phyloP scores from a whole-genome alignment of 2,797 vertebrate species.

The Atherinosoma microstoma region DNA sequence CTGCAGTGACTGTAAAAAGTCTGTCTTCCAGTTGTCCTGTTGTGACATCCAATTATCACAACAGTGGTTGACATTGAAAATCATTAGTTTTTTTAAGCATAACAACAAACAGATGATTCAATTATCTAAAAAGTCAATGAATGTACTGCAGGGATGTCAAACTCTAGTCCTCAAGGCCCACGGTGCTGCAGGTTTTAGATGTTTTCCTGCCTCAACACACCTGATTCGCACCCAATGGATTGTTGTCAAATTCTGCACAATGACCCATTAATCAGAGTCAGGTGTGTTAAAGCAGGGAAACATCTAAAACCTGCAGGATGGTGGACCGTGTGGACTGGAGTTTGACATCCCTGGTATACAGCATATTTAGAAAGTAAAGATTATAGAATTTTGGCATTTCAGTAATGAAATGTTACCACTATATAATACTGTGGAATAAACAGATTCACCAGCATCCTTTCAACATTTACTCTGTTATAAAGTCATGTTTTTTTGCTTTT shows the following conservation, averaged over 20 bases:
- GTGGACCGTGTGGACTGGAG: not conserved
- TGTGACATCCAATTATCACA: not conserved
- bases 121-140: not conserved
- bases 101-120: not conserved
- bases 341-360: not conserved
- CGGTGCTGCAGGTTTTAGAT: not conserved
- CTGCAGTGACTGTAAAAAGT: not conserved
- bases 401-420: not conserved
- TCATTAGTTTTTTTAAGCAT: not conserved
- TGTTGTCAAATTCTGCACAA: not conserved
- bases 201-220: not conserved
- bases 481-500: not conserved
- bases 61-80: not conserved
- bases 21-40: not conserved
- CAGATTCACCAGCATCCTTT: not conserved
- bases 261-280: not conserved
- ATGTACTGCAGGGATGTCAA: not conserved
- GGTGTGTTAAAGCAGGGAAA: not conserved
- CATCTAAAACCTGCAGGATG: not conserved
- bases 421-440: not conserved
- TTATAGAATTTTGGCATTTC: not conserved
- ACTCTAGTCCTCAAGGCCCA: not conserved
- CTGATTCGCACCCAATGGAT: not conserved
- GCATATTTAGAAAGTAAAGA: not conserved
- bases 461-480: not conserved